Conservation (phyloP, 2,797 vertebrate species). For the Valencia hispanica region DNA sequence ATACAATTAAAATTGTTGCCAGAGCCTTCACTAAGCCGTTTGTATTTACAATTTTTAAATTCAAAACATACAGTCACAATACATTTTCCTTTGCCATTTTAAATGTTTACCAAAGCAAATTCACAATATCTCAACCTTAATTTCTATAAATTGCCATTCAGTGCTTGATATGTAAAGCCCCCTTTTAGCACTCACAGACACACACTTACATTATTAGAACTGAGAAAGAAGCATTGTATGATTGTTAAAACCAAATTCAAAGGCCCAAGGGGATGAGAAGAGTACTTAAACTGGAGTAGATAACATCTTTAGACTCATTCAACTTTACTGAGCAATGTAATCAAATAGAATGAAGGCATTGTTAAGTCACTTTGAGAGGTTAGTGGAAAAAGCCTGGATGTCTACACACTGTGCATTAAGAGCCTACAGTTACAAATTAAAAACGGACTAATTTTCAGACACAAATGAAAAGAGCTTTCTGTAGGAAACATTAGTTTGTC, state of each 20-base stretch:
- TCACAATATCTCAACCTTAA: not conserved
- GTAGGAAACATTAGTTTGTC: constrained; percentile 34
- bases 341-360: constrained; percentile 62
- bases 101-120: not conserved
- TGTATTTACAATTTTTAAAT: not conserved
- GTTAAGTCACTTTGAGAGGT: constrained; percentile 35
- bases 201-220: constrained; percentile 3
- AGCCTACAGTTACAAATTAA: constrained; percentile 47
- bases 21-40: not conserved
- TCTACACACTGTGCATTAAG: constrained; percentile 35
- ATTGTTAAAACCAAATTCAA: constrained; percentile 48
- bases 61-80: not conserved
- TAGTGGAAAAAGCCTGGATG: constrained; percentile 44
- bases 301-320: constrained; percentile 66
- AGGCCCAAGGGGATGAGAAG: constrained; percentile 46
- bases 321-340: constrained; percentile 61
- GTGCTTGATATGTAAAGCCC: not conserved
- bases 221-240: constrained; percentile 12
- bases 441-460: constrained; percentile 39
- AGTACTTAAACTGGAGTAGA: constrained; percentile 46
- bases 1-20: not conserved
- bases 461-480: constrained; percentile 34
- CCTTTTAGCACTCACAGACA: not conserved
- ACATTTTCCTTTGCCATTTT: not conserved
- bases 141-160: not conserved